Evolutionary conservation across 2,113 vertebrate species (phyloP).

Genomic region (Clarias batrachus): DNA sequence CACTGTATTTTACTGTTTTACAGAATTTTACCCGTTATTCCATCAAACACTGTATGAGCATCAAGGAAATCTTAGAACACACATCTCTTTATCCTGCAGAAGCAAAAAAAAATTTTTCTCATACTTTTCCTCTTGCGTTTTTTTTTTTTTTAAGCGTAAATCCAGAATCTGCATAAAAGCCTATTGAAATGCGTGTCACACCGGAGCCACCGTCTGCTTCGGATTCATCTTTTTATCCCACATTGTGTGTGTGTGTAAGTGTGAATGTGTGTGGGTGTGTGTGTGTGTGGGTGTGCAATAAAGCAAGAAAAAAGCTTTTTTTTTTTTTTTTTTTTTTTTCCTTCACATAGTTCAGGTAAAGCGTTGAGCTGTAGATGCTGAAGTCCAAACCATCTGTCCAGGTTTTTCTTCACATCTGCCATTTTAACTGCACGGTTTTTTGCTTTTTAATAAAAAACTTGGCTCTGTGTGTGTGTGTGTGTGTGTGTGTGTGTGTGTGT

Average conservation of each 20-base stretch:
- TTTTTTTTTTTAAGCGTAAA: background rate
- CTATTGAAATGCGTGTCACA: background rate
- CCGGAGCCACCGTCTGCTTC: background rate
- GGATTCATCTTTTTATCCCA: background rate
- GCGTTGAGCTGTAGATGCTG: slow-evolving; percentile 18
- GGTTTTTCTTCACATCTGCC: slow-evolving; percentile 55
- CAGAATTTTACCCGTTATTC: background rate
- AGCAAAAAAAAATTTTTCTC: background rate
- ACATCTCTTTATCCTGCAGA: too few species aligned
- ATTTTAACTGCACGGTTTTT: slow-evolving; percentile 32
- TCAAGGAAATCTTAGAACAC: background rate
- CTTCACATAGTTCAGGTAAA: background rate
- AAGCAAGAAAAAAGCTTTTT: background rate
- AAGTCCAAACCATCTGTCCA: slow-evolving; percentile 45
- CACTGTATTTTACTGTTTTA: background rate
- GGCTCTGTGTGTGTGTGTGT: background rate
- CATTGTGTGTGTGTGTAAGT: background rate
- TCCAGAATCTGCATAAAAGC: background rate
- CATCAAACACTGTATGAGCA: background rate
- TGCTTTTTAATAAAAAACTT: slow-evolving; percentile 11
- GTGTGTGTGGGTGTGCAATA: slow-evolving; percentile 8
- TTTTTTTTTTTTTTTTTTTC: background rate
- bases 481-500: slow-evolving; percentile 10
- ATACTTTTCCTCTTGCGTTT: background rate
- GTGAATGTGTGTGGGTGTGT: background rate